Evolutionary conservation across 2,797 vertebrate species (phyloP).

Genomic region (Perodicticus potto): DNA sequence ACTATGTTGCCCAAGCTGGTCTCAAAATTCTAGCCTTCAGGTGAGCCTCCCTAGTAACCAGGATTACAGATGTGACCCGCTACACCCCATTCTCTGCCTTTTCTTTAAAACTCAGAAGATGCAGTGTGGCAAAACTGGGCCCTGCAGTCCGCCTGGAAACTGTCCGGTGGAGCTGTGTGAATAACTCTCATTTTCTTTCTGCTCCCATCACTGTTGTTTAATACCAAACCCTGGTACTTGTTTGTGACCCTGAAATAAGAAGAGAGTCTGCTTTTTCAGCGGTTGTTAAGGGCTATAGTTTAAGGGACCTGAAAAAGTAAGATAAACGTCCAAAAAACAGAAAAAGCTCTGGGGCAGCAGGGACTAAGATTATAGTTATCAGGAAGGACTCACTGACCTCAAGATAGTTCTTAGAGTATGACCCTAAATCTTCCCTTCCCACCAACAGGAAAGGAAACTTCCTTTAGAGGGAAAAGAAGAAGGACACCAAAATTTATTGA

Average conservation of each 20-base stretch:
- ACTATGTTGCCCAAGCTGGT: neutral
- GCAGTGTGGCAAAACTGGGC: neutral
- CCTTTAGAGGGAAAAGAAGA: neutral
- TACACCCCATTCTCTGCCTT: neutral
- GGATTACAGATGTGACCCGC: neutral
- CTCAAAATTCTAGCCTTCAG: neutral
- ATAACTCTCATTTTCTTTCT: neutral
- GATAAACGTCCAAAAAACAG: neutral
- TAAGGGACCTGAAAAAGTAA: neutral
- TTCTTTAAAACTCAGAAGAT: neutral
- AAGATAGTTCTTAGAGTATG: neutral
- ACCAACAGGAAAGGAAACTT: neutral
- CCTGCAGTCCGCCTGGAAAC: neutral
- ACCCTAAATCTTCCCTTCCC: neutral
- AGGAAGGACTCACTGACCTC: neutral
- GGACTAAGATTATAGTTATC: neutral
- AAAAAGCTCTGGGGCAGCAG: neutral
- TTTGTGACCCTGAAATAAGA: neutral
- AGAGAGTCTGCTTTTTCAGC: neutral
- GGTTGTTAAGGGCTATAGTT: neutral
- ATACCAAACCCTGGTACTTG: neutral
- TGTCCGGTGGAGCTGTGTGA: neutral
- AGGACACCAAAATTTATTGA: neutral
- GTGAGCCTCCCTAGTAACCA: neutral
- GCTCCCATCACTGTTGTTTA: neutral